Evolutionary conservation across 2,113 vertebrate species (phyloP), one percentile per base, ranked within the genome.

Genomic region (Syrrhaptes paradoxus): DNA sequence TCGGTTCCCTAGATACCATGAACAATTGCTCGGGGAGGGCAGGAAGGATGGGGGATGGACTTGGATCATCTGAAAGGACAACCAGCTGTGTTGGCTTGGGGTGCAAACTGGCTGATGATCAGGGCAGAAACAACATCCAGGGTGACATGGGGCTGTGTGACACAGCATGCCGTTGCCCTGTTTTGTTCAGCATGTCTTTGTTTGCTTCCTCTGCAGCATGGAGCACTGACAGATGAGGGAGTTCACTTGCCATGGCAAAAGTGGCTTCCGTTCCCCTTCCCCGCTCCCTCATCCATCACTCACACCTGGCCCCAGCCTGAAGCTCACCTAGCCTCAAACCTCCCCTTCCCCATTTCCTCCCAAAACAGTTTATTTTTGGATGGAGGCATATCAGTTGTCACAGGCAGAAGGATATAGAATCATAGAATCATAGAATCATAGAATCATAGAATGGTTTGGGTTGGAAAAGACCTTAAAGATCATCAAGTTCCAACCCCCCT

Each of bases 11-110:
- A 0, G 4, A 75, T 1, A 0, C 54, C 45, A 7, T n/a, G 28
- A 84, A 48, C 43, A 82, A 10, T 13, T 16, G 8, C 36, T 76
- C 3, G 2, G 21, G 20, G 26, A 36, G 43, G 24, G 32, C 1
- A 1, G 10, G 3, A 3, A 2, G 9, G 3, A 2, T 8, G 8
- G 25, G 19, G 25, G 31, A 16, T 19, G 38, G 41, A 41, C 8
- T 49, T 91, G 48, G 67, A 36, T 25, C 13, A 32, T 49, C 31
- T 66, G 54, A 87, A 81, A 65, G 62, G 32, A 58, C 34, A n/a
- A 49, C 13, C 81, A 94, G 57, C 34, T 94, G 59, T 72, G 48
- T 13, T 93, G 91, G 63, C 65, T 88, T 4, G 0, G 48, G 32
- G 48, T 59, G 26, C n/a, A 57, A 70, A 48, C 28, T 51, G 65